Conservation (phyloP, 2,113 vertebrate genomes). For the Leptocoma aspasia region DNA sequence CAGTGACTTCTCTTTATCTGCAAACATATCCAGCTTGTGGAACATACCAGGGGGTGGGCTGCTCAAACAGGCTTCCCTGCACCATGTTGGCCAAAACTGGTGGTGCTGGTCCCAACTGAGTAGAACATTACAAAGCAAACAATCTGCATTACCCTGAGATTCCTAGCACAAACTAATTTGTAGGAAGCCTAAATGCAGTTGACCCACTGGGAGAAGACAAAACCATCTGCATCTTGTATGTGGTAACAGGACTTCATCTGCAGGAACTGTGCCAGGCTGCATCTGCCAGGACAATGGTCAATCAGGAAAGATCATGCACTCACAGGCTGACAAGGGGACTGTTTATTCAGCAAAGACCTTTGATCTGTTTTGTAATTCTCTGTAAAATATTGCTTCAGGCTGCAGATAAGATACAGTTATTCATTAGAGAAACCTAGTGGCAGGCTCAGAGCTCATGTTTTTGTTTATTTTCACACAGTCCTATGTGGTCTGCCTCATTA, state of each 20-base stretch:
- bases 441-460: not conserved
- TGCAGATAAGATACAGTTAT: conserved; percentile 32
- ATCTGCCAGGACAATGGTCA: not conserved
- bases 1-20: not conserved
- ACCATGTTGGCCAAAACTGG: not conserved
- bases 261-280: not conserved
- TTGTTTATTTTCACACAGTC: not conserved
- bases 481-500: not conserved
- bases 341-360: conserved; percentile 47
- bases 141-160: not conserved
- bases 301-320: not conserved
- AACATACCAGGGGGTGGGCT: not conserved
- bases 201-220: not conserved
- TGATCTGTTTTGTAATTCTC: conserved; percentile 41
- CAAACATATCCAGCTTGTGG: not conserved
- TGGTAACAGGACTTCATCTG: not conserved
- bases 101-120: rapidly evolving
- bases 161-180: not conserved
- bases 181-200: not conserved
- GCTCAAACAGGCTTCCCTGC: not conserved
- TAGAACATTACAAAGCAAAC: not conserved
- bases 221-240: not conserved
- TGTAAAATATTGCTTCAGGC: conserved; percentile 33
- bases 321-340: not conserved
- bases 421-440: not conserved